Evolutionary conservation across 1,140 invertebrate genomes (phyloP), one percentile per base, ranked within the genome.

Genomic region (Drosophila kepulauana): DNA sequence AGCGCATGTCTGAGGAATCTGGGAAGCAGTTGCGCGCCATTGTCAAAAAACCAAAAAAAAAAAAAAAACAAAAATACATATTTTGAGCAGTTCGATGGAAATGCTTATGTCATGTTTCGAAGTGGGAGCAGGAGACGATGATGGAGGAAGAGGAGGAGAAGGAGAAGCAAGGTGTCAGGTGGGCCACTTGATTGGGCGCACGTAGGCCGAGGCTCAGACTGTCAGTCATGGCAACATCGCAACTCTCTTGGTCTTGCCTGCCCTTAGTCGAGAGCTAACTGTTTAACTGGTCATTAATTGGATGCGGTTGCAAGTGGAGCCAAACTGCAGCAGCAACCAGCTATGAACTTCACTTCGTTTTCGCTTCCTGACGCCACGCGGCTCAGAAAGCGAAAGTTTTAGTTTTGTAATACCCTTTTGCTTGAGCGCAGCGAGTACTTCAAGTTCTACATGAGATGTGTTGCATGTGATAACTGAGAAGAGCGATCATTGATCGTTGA

Each of bases 41-140:
- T 87, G 82, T 87, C 79, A 85, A 82, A 84, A 70, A 62, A 58
- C 20, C 20, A 51, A 59, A 38, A 38, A 3, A 72, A 38, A 25
- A 11, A 16, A 16, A 1, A 16, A 16, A 16, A 16, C 15, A 16
- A 16, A 54, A 15, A 43, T 11, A 38, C 35, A 38, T 38, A n/a
- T 4, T 59, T 63, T 64, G 51, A 64, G 58, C 35, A 70, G 68
- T 54, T 71, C 73, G 35, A 71, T 62, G 61, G 46, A 75, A 75
- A 71, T 70, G 70, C 78, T 87, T 88, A 80, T 78, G 78, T 88
- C 84, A 88, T 74, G 66, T 57, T 25, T 66, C 30, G 41, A 43
- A 13, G 38, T 41, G 8, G 11, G 38, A 20, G 51, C 48, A 45
- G 51, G 25, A 11, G 51, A 35, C 7, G 11, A 28, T 5, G 28